phyloP scores from a whole-genome alignment of 2,113 vertebrate species.

The Egretta garzetta region DNA sequence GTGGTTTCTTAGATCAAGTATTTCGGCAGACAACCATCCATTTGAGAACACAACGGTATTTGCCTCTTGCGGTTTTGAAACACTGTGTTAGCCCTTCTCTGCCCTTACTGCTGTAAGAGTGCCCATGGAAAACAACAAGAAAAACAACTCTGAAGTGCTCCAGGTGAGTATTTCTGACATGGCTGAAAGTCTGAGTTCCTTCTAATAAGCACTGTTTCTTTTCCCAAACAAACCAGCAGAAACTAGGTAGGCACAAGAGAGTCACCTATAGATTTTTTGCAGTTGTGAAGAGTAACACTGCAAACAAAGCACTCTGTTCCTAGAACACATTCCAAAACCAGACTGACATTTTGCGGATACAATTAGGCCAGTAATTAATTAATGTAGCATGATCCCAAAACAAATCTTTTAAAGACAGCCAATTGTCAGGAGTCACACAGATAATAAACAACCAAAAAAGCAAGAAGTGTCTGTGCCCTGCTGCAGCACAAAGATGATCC shows the following conservation, averaged over 20 bases:
- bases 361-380: neutral
- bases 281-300: neutral
- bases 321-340: neutral
- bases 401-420: neutral
- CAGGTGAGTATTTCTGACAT: neutral
- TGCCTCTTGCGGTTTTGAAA: neutral
- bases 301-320: neutral
- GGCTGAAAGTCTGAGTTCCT: neutral
- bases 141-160: neutral
- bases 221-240: neutral
- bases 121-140: neutral
- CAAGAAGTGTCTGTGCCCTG: neutral
- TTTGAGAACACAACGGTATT: neutral
- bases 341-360: neutral
- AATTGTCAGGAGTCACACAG: neutral
- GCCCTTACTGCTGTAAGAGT: neutral
- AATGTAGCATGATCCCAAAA: neutral
- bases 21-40: neutral
- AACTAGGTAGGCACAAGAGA: neutral
- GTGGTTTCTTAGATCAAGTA: neutral
- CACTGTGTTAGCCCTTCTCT: neutral
- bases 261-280: neutral
- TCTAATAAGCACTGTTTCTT: neutral
- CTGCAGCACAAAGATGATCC: neutral
- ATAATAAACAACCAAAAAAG: neutral